These are phyloP conservation scores for Papilio demoleus DNA, from an alignment of 2,888 invertebrate species.

Conservation along the genomic window DNA sequence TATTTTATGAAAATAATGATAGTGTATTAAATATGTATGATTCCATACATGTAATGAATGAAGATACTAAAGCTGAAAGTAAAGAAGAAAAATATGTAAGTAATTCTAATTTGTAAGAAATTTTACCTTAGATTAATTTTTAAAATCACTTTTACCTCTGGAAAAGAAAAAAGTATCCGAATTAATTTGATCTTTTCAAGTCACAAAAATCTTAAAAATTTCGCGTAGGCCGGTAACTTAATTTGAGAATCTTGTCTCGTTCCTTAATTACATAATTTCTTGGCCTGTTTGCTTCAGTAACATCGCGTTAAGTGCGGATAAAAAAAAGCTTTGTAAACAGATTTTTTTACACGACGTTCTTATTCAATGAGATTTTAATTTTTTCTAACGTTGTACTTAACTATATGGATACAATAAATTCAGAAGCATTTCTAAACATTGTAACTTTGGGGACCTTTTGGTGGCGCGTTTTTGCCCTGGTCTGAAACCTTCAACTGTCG, in stretches of 20 bases:
- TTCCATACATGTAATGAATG: slow-evolving; percentile 63
- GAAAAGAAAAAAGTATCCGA: too few relatives aligned
- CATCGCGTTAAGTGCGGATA: not conserved
- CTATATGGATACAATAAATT: too few relatives aligned
- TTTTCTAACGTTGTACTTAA: too few relatives aligned
- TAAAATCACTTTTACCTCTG: too few relatives aligned
- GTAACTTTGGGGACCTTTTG: too few relatives aligned
- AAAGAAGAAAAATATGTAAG: slow-evolving; percentile 48
- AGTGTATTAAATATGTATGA: slow-evolving; percentile 70
- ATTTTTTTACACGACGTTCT: not conserved
- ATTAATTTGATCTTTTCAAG: slow-evolving; percentile 4
- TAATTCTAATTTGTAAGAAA: slow-evolving; percentile 4
- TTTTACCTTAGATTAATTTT: too few relatives aligned
- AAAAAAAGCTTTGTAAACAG: not conserved
- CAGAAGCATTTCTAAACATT: too few relatives aligned
- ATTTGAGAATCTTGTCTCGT: not conserved
- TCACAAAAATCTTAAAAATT: not conserved
- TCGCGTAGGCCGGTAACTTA: not conserved
- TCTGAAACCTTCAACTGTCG: not conserved
- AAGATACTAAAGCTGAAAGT: slow-evolving; percentile 41
- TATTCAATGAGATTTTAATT: too few relatives aligned
- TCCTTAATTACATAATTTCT: slow-evolving; percentile 14
- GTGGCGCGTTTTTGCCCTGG: not conserved
- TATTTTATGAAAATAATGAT: slow-evolving; percentile 72
- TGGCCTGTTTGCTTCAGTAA: slow-evolving; percentile 3